Percentiles rank a stretch among this genome's conserved stretches.
Evolutionary conservation across 2,888 invertebrate genomes (phyloP).

Genomic region (Elmis aenea): DNA sequence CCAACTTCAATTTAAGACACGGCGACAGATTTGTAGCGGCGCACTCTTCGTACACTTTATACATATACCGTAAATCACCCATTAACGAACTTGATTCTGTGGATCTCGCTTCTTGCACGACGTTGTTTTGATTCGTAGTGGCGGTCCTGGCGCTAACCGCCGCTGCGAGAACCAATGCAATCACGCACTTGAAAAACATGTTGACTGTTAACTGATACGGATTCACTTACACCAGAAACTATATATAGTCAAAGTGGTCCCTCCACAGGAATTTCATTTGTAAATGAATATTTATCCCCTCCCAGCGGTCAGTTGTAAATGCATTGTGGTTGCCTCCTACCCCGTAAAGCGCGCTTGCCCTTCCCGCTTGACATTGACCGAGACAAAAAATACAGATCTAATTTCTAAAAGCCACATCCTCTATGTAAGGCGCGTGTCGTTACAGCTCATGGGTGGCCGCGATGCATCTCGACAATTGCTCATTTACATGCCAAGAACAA

Average conservation of each 20-base stretch:
- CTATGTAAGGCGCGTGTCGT: conserved; percentile 32
- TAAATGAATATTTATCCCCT: conserved; percentile 30
- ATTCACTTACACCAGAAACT: conserved; percentile 43
- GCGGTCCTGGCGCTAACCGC: conserved; percentile 53
- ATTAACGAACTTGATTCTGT: conserved; percentile 45
- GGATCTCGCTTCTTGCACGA: conserved; percentile 37
- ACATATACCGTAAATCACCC: conserved; percentile 67
- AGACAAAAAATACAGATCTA: conserved; percentile 38
- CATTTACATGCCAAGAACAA: conserved; percentile 32
- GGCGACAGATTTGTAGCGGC: conserved; percentile 62
- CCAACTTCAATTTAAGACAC: conserved; percentile 73
- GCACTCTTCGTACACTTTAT: conserved; percentile 79
- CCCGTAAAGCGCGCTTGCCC: conserved; percentile 13
- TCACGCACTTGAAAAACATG: conserved; percentile 57
- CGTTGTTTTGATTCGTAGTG: conserved; percentile 45
- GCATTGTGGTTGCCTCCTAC: conserved; percentile 9
- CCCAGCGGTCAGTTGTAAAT: conserved; percentile 21
- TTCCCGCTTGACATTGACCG: conserved; percentile 35
- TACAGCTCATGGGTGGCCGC: conserved; percentile 22
- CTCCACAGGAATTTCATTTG: conserved; percentile 38
- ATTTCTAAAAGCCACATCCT: conserved; percentile 34
- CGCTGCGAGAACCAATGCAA: conserved; percentile 53
- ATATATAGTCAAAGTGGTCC: conserved; percentile 39
- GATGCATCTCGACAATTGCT: conserved; percentile 21
- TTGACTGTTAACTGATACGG: conserved; percentile 43